Evolutionary conservation across 2,113 vertebrate genomes (phyloP), one percentile per base, ranked within the genome.

Genomic region (Salvelinus sp.): DNA sequence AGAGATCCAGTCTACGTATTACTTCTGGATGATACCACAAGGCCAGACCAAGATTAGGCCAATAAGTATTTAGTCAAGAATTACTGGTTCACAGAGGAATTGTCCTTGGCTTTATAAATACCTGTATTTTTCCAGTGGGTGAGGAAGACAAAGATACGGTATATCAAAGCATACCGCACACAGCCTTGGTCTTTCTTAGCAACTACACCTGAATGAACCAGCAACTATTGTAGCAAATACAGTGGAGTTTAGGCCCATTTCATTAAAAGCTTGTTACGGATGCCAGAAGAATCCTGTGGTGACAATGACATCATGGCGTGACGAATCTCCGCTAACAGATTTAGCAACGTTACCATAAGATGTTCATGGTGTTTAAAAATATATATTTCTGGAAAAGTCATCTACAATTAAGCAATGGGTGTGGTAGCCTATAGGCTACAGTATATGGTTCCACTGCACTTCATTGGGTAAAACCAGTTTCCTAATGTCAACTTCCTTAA

Each of bases 321-420:
- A 78, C 75, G 38, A 79, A 76, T 77, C 68, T 70, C 67, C 58
- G 74, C 76, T 74, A 78, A 82, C 83, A 79, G 74, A 80, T 82
- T 82, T 75, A 82, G 73, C 76, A 74, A 50, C n/a, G 73, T 78
- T 76, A 74, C 27, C 66, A 74, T 60, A 68, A 63, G 72, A 73
- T 60, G 62, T 48, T 73, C 16, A 68, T 72, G 50, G 65, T 44
- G 74, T 79, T 77, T 77, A 1, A 25, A 25, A 25, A 25, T 1
- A 25, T 1, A 62, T 72, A 63, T 75, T 73, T 79, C 77, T 80
- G 78, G 71, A 83, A 71, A 84, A 72, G 70, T 82, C 74, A 79
- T 85, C 74, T 20, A 75, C 74, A 80, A 70, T 30, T 30, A 80
- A 81, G 74, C 60, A 73, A 73, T 14, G 33, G 68, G 33, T 47